Evolutionary conservation across 64 coral and sea anemone genomes (phyloP).

Genomic region (Pocillopora verrucosa): DNA sequence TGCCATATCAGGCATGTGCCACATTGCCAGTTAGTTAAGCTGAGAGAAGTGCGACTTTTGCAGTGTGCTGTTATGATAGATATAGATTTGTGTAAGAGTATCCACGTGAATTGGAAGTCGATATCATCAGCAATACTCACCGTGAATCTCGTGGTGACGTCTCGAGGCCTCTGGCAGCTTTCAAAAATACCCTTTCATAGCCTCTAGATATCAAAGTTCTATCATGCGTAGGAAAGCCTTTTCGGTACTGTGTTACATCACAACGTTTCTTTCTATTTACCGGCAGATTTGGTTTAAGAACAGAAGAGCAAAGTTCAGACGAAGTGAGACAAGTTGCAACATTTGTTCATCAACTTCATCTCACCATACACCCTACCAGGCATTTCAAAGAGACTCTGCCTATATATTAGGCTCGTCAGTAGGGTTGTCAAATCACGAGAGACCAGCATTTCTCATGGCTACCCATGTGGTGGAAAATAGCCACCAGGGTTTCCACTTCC

Average conservation of each 20-base stretch:
- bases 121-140: too few relatives aligned
- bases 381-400: slow-evolving; percentile 16
- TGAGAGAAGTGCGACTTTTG: too few relatives aligned
- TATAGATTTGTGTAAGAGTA: too few relatives aligned
- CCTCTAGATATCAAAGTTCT: too few relatives aligned
- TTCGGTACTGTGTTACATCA: not conserved
- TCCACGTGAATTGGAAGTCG: too few relatives aligned
- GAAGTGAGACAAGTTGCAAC: slow-evolving; percentile 44
- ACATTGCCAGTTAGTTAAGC: too few relatives aligned
- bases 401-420: not conserved
- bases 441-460: not conserved
- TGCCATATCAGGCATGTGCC: too few relatives aligned
- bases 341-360: not conserved
- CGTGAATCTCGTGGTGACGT: too few relatives aligned
- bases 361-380: not conserved
- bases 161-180: too few relatives aligned
- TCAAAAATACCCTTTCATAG: too few relatives aligned
- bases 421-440: slow-evolving; percentile 1
- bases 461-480: not conserved
- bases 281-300: slow-evolving; percentile 77
- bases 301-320: slow-evolving; percentile 67
- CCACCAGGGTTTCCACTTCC: not conserved
- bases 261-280: not conserved
- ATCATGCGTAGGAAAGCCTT: not conserved
- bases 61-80: too few relatives aligned